These are phyloP conservation scores for Stegodyphus dumicola DNA, from an alignment of 1,140 invertebrate species.

Conservation along the genomic window DNA sequence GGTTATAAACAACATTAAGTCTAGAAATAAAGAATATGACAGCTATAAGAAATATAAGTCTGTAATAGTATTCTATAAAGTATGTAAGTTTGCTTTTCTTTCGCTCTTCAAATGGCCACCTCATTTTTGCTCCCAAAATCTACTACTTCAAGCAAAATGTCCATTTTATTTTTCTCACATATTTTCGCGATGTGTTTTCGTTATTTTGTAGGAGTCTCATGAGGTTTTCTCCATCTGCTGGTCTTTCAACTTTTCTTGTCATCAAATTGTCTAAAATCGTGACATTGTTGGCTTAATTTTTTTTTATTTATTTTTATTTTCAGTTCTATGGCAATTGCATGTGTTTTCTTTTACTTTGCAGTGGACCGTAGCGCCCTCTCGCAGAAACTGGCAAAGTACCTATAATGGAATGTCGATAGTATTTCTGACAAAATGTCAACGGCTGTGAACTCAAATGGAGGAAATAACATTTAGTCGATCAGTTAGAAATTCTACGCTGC, in stretches of 20 bases:
- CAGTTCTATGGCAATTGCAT: not conserved
- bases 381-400: not conserved
- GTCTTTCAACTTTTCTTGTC: not conserved
- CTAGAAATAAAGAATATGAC: too few relatives aligned
- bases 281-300: not conserved
- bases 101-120: too few relatives aligned
- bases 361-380: not conserved
- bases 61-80: too few relatives aligned
- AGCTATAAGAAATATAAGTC: too few relatives aligned
- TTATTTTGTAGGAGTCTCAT: too few relatives aligned
- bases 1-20: too few relatives aligned
- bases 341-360: not conserved
- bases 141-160: too few relatives aligned
- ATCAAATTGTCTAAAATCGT: not conserved
- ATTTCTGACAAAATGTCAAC: not conserved
- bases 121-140: too few relatives aligned
- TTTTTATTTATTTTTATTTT: not conserved
- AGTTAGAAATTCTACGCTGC: not conserved
- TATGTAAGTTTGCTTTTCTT: too few relatives aligned
- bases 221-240: too few relatives aligned
- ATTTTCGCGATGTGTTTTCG: too few relatives aligned
- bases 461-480: not conserved
- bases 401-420: not conserved
- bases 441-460: not conserved
- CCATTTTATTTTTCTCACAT: too few relatives aligned